Evolutionary conservation across 2,888 invertebrate species (phyloP), one percentile per base, ranked within the genome.

Genomic region (Fissipunctia ypsillon): DNA sequence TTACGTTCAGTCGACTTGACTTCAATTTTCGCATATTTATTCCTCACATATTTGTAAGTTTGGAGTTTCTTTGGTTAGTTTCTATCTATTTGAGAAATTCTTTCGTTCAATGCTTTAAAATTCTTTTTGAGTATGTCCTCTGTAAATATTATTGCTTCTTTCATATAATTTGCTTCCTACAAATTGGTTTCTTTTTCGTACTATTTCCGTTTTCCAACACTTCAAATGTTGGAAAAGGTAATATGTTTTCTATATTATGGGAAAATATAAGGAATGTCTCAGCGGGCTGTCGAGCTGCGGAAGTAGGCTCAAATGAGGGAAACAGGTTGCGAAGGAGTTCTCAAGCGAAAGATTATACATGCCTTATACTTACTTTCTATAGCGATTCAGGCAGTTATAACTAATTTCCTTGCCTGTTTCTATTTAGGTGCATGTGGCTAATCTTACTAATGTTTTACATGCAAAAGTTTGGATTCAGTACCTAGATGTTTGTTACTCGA

Each of bases 301-400:
- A 81, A 81, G 84, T 84, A 71, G 45, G 57, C 38, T 84, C 81
- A 80, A 75, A 81, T 81, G 81, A 81, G 81, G 66, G 81, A 81
- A 81, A 81, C 81, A 45, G 81, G 81, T 81, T 81, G 70, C 54
- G 56, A 61, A 80, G 81, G 84, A 69, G 80, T 81, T 81, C 81
- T 69, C 81, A 81, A 83, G 84, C 70, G 80, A 84, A 84, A 84
- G 84, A 84, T 71, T 81, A 81, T 81, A 81, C 75, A 79, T 64
- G 69, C 31, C 66, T 60, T 68, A 50, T 67, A 74, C 57, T n/a
- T 60, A 69, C 43, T 48, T 70, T 64, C 50, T 74, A 70, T 60
- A 60, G 79, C 60, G 22, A 74, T 80, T 52, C 52, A 52, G 64
- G 69, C 35, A 60, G 84, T 84, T 74, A 74, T 80, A 69, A 61